Percentiles rank a stretch among this genome's conserved stretches.
Evolutionary conservation across 2,113 vertebrate genomes (phyloP).

Genomic region (Zapornia atra): DNA sequence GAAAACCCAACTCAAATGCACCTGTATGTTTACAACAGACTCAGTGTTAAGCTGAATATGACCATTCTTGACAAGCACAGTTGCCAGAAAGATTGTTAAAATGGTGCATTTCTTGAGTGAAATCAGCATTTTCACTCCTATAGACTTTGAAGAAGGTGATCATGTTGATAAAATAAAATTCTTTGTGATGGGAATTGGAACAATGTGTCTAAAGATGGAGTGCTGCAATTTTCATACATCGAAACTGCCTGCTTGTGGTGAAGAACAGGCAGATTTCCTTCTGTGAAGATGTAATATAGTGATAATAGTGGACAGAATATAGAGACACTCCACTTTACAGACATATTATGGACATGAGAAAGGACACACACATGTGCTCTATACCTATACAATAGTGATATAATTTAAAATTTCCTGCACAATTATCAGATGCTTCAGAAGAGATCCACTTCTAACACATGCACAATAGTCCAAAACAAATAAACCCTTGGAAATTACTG

Average conservation of each 20-base stretch:
- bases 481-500: neutral
- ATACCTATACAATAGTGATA: neutral
- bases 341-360: neutral
- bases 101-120: neutral
- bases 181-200: neutral
- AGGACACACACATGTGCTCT: neutral
- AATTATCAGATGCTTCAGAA: neutral
- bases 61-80: neutral
- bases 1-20: neutral
- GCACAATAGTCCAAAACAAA: neutral
- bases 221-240: neutral
- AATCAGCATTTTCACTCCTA: neutral
- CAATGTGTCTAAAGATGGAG: neutral
- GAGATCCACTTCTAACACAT: neutral
- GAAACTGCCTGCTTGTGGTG: neutral
- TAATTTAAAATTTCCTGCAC: neutral
- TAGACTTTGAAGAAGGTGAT: neutral
- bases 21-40: neutral
- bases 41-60: neutral
- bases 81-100: neutral
- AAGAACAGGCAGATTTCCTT: neutral
- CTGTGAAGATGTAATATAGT: neutral
- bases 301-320: neutral
- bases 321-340: neutral
- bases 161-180: neutral